Base-by-base conservation (phyloP, 2,888 invertebrate species). In the Phyto melanocephala region DNA sequence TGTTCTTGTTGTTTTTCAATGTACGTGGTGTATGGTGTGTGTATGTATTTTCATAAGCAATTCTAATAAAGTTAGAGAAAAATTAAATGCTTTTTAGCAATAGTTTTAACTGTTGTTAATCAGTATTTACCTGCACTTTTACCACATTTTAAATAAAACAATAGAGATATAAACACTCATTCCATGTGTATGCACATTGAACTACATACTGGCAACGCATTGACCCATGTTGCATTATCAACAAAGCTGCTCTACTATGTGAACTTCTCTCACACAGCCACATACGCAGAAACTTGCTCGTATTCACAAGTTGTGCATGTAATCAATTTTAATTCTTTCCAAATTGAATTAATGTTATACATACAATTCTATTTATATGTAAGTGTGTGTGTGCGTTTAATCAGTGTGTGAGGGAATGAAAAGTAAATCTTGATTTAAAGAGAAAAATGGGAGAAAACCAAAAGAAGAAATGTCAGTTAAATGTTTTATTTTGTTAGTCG, bases 51-150 rank as follows among this genome's bases (percentile, higher is more conserved):
- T n/a, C n/a, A n/a, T n/a, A n/a, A n/a, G n/a, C n/a, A n/a, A n/a
- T n/a, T n/a, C n/a, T n/a, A n/a, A n/a, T n/a, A n/a, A n/a, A n/a
- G n/a, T n/a, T n/a, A 70, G 54, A 47, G 40, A 79, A 28, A 5
- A 78, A 82, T 75, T 79, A 79, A 82, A 79, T 75, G 70, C 35
- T 42, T 79, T 74, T 82, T 65, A 50, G 52, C 60, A 52, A n/a
- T 52, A n/a, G 60, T 62, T 67, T 60, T 71, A 71, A 71, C 56
- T 52, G 75, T 65, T 82, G 65, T 71, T 82, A 82, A 79, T 71
- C 75, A 82, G 65, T 67, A 67, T 67, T 79, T 76, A 76, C 75
- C 60, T 45, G 70, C 79, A 82, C 71, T 45, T 77, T 79, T 65
- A 72, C 45, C 56, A 45, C 65, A 74, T 60, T 35, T 35, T 20